phyloP scores from a whole-genome alignment of 1,140 invertebrate genomes.

The Berghia stephanieae region DNA sequence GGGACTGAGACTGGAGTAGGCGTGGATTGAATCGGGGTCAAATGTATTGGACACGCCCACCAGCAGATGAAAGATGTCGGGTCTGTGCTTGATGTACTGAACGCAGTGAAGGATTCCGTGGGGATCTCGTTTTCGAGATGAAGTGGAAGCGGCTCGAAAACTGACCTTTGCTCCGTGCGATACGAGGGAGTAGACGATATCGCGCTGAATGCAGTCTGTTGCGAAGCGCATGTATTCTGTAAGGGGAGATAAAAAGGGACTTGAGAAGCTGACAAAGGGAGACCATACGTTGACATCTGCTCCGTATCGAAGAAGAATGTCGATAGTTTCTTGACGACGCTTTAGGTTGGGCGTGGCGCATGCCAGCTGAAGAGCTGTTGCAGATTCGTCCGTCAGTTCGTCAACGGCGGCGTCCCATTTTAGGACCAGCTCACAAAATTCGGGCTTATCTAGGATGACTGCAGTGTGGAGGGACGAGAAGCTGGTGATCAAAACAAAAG shows the following conservation, averaged over 20 bases:
- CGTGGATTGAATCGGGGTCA: slow-evolving; percentile 41
- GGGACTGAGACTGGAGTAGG: slow-evolving; percentile 27
- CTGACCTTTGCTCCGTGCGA: slow-evolving; percentile 77
- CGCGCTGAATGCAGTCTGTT: slow-evolving; percentile 72
- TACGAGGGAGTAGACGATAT: slow-evolving; percentile 78
- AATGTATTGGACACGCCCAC: slow-evolving; percentile 38
- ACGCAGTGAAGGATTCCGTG: slow-evolving; percentile 53
- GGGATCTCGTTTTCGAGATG: slow-evolving; percentile 42
- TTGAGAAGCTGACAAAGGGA: slow-evolving; percentile 67
- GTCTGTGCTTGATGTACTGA: slow-evolving; percentile 32
- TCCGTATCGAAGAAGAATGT: slow-evolving; percentile 70
- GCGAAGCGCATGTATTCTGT: slow-evolving; percentile 83
- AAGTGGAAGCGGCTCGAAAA: slow-evolving; percentile 38
- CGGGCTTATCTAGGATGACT: slow-evolving; percentile 71
- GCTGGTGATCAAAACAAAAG: background rate
- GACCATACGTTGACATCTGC: slow-evolving; percentile 72
- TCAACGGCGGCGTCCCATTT: slow-evolving; percentile 72
- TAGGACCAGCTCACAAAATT: slow-evolving; percentile 71
- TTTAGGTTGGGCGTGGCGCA: slow-evolving; percentile 81
- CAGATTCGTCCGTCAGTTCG: slow-evolving; percentile 74
- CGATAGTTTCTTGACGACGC: slow-evolving; percentile 74
- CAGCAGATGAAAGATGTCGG: slow-evolving; percentile 45
- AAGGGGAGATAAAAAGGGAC: slow-evolving; percentile 74
- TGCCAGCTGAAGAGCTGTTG: slow-evolving; percentile 85
- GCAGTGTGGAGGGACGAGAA: slow-evolving; percentile 77